Base-by-base conservation (phyloP, 2,888 invertebrate genomes). In the Tricholauxania praeusta region DNA sequence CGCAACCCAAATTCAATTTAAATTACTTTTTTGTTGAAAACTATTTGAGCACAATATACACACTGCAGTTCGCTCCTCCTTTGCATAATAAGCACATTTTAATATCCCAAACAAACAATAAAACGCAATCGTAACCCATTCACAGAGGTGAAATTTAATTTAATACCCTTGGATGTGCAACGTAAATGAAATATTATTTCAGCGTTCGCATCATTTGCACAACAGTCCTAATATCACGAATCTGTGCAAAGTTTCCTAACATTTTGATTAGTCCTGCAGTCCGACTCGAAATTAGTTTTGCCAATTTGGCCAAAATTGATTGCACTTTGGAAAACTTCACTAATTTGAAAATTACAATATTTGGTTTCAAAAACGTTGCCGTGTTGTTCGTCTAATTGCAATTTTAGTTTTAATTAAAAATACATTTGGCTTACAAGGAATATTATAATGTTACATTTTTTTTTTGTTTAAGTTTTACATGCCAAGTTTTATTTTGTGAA, bases 401-500 rank as follows among this genome's bases (percentile, higher is more conserved):
- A 47, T 68, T 64, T 55, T 48, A 48, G 73, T 74, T 79, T 76
- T 81, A 83, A 83, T 82, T 82, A 78, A 62, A 81, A 81, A 82
- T 82, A 77, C 80, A 81, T 82, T 83, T 81, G 83, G 82, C 75
- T 80, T 75, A 73, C 39, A 64, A 69, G 69, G 57, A 57, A 22
- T 57, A 22, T 57, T 28, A 57, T 57, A 57, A n/a, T n/a, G 12
- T 57, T 17, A 39, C 10, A 10, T 0, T 10, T 39, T 39, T 39
- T 39, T 39, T 39, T 39, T 10, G 39, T 10, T 1, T 10, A 10
- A 10, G 8, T 39, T 39, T 10, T 39, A 39, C 10, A 10, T 28
- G 28, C 10, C 39, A 39, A 4, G 2, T 28, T 10, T 10, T 39
- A 39, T 39, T 39, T 5, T 10, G 39, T 39, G 39, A 39, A 39